Conservation (phyloP, 2,888 invertebrate genomes). For the Augochlorella aurata region DNA sequence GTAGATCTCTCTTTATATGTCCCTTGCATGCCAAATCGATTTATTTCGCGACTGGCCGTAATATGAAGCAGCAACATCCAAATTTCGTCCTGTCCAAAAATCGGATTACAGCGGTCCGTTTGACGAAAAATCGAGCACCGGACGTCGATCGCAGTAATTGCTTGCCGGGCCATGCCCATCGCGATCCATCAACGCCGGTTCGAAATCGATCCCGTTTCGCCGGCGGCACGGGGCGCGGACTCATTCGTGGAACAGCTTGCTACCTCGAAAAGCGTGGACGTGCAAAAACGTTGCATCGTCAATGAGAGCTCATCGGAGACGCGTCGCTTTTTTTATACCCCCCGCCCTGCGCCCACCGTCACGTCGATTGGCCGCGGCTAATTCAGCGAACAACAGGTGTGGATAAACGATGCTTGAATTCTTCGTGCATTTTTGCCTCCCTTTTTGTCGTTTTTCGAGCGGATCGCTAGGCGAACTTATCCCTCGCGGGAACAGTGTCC, state of each 20-base stretch:
- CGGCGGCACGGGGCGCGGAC: constrained; percentile 21
- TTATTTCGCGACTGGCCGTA: too few relatives aligned
- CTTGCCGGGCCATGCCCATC: constrained; percentile 25
- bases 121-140: not conserved
- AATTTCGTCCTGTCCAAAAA: not conserved
- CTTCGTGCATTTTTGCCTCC: constrained; percentile 17
- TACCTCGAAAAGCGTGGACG: constrained; percentile 58
- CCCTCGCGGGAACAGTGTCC: constrained; percentile 14
- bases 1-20: too few relatives aligned
- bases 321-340: constrained; percentile 59
- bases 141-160: constrained; percentile 6
- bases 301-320: constrained; percentile 63
- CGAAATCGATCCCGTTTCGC: constrained; percentile 46
- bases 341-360: constrained; percentile 15
- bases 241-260: constrained; percentile 58
- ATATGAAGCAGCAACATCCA: not conserved
- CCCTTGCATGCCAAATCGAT: too few relatives aligned
- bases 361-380: constrained; percentile 54
- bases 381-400: constrained; percentile 65
- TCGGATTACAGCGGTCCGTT: not conserved
- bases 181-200: constrained; percentile 40
- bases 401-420: constrained; percentile 60
- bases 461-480: constrained; percentile 57
- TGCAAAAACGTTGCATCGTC: constrained; percentile 68
- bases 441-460: constrained; percentile 27